phyloP scores from a whole-genome alignment of 2,888 invertebrate genomes.

The Bedellia somnulentella region DNA sequence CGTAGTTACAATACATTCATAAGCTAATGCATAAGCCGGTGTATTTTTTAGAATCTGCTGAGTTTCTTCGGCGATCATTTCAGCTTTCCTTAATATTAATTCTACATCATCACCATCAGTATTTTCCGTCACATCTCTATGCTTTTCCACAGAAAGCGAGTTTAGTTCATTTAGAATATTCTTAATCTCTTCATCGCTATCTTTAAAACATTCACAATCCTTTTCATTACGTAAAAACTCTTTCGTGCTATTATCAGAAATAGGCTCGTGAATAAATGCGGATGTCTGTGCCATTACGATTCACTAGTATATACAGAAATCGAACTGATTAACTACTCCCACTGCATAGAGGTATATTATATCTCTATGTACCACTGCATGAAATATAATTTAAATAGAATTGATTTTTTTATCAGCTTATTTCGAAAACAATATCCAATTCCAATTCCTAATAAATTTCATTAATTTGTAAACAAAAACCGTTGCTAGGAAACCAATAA shows the following conservation, averaged over 20 bases:
- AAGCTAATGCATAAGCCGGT: too few species aligned
- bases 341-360: too few species aligned
- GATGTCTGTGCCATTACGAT: constrained; percentile 24
- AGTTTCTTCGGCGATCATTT: constrained; percentile 40
- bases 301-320: background rate
- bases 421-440: too few species aligned
- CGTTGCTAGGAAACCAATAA: too few species aligned
- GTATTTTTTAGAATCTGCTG: constrained; percentile 34
- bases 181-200: constrained; percentile 64
- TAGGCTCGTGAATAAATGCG: constrained; percentile 18
- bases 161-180: constrained; percentile 71
- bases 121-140: too few species aligned
- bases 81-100: constrained; percentile 43
- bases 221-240: constrained; percentile 45
- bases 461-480: too few species aligned
- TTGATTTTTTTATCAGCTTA: too few species aligned
- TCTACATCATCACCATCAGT: constrained; percentile 45
- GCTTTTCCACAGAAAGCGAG: constrained; percentile 54
- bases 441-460: too few species aligned
- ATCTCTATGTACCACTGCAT: too few species aligned
- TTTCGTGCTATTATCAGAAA: constrained; percentile 43
- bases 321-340: too few species aligned
- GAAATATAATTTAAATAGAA: too few species aligned
- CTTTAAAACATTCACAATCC: constrained; percentile 38
- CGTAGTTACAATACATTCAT: too few species aligned